A percentile compares a stretch with the other conserved stretches of the same genome.
phyloP scores from a whole-genome alignment of 2,113 vertebrate species.

The Hiodon alosoides region DNA sequence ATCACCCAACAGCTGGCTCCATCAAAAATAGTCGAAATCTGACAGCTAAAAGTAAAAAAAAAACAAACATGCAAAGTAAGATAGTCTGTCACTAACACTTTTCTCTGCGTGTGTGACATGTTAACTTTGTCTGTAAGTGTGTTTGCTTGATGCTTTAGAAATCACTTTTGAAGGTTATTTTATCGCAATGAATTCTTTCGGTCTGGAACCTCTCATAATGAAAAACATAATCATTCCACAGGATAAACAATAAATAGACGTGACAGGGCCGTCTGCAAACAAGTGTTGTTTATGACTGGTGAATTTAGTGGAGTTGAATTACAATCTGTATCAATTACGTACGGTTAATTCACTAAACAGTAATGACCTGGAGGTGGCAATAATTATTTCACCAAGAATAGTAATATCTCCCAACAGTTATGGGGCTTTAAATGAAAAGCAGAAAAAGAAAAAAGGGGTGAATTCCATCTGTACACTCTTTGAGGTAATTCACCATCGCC shows the following conservation, averaged over 20 bases:
- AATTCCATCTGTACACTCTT: too few species aligned
- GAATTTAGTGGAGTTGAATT: background rate
- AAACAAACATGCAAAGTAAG: background rate
- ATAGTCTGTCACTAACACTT: background rate
- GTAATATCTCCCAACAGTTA: too few species aligned
- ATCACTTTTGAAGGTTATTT: background rate
- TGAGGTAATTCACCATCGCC: background rate
- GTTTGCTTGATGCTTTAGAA: background rate
- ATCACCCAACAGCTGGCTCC: background rate
- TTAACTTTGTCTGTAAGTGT: background rate
- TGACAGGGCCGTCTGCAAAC: conserved; percentile 6
- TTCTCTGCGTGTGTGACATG: background rate
- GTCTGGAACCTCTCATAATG: background rate
- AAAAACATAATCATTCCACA: background rate
- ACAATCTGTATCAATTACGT: conserved; percentile 2
- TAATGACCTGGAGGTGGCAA: conserved; percentile 36
- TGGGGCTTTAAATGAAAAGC: too few species aligned
- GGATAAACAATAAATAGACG: background rate
- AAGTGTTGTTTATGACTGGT: conserved; percentile 36
- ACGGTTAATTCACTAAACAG: conserved; percentile 47
- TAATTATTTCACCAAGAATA: too few species aligned
- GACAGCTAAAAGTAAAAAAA: background rate
- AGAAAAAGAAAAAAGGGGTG: too few species aligned
- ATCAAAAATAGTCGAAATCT: conserved; percentile 3
- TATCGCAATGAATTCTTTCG: background rate